A percentile compares a stretch with the other conserved stretches of the same genome.
phyloP scores from a whole-genome alignment of 2,113 vertebrate genomes.

The Dromas ardeola region DNA sequence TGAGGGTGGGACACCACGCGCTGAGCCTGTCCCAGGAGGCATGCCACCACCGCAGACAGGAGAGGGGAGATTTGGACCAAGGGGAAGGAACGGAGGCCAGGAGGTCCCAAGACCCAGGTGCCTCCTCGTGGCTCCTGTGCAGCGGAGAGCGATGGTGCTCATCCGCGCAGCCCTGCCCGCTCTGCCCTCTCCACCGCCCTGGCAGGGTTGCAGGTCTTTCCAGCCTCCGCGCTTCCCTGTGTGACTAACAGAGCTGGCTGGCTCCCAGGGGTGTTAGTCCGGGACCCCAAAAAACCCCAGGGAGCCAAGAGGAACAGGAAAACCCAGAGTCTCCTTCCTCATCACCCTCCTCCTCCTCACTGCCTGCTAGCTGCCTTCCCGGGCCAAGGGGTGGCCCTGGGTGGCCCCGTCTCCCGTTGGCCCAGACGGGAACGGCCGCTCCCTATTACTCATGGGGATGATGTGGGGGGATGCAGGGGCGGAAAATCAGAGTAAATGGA shows the following conservation, averaged over 20 bases:
- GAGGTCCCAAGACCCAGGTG: neutral
- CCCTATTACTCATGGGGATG: slow-evolving; percentile 56
- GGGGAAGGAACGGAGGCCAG: neutral
- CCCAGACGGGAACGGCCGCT: neutral
- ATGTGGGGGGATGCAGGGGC: neutral
- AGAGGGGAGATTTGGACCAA: neutral
- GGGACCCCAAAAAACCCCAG: neutral
- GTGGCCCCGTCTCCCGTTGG: neutral
- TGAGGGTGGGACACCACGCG: accelerated
- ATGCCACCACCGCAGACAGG: neutral
- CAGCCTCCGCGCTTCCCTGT: neutral
- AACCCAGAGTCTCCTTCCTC: neutral
- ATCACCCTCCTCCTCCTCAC: neutral
- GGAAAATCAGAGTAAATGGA: neutral
- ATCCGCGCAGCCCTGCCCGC: neutral
- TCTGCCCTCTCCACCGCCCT: neutral
- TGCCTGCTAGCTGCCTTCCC: neutral
- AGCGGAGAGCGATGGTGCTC: accelerated
- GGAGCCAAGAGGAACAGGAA: neutral
- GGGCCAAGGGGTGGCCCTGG: neutral
- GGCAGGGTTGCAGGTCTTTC: neutral
- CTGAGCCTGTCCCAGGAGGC: neutral
- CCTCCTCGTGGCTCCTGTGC: neutral
- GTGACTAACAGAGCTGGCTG: neutral
- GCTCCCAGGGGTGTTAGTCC: neutral